Evolutionary conservation across 2,113 vertebrate species (phyloP), one percentile per base, ranked within the genome.

Genomic region (Prionailurus viverrinus): DNA sequence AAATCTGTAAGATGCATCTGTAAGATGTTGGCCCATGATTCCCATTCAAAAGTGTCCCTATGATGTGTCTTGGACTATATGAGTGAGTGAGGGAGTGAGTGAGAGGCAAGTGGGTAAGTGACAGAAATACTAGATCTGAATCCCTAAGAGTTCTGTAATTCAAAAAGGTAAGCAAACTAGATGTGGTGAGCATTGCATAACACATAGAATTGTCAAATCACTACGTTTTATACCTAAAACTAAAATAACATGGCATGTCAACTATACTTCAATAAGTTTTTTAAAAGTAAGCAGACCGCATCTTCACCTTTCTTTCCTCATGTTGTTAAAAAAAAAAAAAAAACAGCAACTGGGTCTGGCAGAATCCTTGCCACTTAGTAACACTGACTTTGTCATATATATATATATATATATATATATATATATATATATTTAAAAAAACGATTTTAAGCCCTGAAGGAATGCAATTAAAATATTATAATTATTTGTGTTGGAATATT

Each of bases 401-500:
- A 53, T 76, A 53, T 79, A 45, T 45, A 45, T 45, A 45, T 45
- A 45, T 41, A 41, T 41, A 41, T 45, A 7, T 41, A 41, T 45
- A 45, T 45, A 68, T 78, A 63, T 23, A 3, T 76, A 53, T 76
- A 53, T 79, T 36, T 53, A 25, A 7, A 55, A 86, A 79, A 53
- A 66, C 1, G 45, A 33, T 7, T 1, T 95, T 98, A 97, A 98
- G 96, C 97, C 98, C 97, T 6, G 65, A 98, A 98, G 98, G 98
- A 98, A 98, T 0, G 11, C 92, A 98, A 98, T 99, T 98, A 98
- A 98, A 99, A 98, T 98, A 98, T 98, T 98, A 86, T 98, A 98
- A 99, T 98, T 98, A 98, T 98, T 98, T 98, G 91, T 69, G 18
- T 83, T 68, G 79, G 94, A 97, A 79, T 98, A 97, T 98, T 98